Percentiles rank a stretch among this genome's conserved stretches.
These are phyloP conservation scores for Podiceps cristatus DNA, from an alignment of 2,113 vertebrate species.

Conservation along the genomic window DNA sequence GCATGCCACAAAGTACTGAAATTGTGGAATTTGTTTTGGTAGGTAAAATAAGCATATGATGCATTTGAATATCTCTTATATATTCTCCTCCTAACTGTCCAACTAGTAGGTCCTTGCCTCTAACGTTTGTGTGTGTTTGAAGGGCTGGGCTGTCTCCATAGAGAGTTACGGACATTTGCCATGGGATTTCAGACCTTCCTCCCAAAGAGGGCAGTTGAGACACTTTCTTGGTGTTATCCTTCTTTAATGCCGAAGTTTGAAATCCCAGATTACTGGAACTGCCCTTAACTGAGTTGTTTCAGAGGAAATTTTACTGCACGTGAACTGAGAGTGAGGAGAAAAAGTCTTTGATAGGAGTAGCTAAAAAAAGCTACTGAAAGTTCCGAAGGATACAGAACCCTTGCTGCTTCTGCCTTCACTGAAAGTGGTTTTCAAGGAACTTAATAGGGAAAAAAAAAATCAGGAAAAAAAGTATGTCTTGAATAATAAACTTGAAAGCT, in stretches of 20 bases:
- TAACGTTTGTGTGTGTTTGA: neutral
- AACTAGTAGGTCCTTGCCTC: neutral
- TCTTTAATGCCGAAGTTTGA: neutral
- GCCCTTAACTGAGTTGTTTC: neutral
- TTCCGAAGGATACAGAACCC: neutral
- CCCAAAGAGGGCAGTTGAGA: neutral
- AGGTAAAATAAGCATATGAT: slow-evolving; percentile 27
- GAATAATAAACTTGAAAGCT: neutral
- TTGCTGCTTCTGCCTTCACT: neutral
- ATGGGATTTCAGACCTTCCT: neutral
- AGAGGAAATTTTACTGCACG: neutral
- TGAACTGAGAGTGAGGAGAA: too few species aligned
- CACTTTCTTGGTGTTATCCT: neutral
- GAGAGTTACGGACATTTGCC: neutral
- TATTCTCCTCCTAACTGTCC: neutral
- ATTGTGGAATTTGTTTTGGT: slow-evolving; percentile 43
- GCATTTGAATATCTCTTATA: neutral
- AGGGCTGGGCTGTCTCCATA: neutral
- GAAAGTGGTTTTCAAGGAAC: neutral
- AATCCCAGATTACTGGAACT: neutral
- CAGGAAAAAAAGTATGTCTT: neutral
- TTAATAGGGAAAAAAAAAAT: neutral
- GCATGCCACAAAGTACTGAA: slow-evolving; percentile 46
- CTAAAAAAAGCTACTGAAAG: too few species aligned
- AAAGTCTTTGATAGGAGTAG: neutral